Conservation (phyloP, 1,140 invertebrate species). For the Listronotus oregonensis region DNA sequence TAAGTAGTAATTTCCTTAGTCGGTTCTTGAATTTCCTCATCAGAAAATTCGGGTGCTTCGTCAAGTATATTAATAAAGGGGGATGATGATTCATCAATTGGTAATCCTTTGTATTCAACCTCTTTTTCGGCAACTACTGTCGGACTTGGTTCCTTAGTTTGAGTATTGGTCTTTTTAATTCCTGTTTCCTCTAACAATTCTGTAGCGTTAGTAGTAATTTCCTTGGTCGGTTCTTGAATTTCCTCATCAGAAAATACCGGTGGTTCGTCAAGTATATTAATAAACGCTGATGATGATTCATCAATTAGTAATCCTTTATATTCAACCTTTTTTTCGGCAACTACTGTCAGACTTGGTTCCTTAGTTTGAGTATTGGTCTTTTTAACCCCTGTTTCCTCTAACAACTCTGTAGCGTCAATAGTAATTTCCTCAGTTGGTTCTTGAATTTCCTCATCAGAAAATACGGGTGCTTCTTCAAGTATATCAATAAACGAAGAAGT, state of each 20-base stretch:
- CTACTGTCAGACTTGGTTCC: background rate
- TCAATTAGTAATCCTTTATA: constrained; percentile 59
- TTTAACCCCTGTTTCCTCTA: too few species aligned
- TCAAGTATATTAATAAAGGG: constrained; percentile 58
- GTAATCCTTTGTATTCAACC: constrained; percentile 50
- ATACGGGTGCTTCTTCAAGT: constrained; percentile 59
- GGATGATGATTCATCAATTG: constrained; percentile 51
- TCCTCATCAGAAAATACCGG: constrained; percentile 53
- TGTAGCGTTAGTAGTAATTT: background rate
- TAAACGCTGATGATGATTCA: constrained; percentile 58
- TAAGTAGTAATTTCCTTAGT: background rate
- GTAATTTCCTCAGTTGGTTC: constrained; percentile 9
- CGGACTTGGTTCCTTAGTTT: background rate
- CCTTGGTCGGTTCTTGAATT: constrained; percentile 5
- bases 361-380: too few species aligned
- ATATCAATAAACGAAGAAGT: constrained; percentile 60
- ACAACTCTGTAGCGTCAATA: too few species aligned
- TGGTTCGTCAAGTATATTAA: constrained; percentile 61
- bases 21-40: background rate
- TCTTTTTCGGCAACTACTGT: background rate
- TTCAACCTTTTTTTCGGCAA: constrained; percentile 24
- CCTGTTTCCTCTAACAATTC: constrained; percentile 4
- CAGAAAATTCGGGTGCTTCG: constrained; percentile 12
- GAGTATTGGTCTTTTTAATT: background rate
- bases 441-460: constrained; percentile 36